These are phyloP conservation scores for Varanus komodoensis DNA, from an alignment of 2,113 vertebrate genomes.

Conservation along the genomic window DNA sequence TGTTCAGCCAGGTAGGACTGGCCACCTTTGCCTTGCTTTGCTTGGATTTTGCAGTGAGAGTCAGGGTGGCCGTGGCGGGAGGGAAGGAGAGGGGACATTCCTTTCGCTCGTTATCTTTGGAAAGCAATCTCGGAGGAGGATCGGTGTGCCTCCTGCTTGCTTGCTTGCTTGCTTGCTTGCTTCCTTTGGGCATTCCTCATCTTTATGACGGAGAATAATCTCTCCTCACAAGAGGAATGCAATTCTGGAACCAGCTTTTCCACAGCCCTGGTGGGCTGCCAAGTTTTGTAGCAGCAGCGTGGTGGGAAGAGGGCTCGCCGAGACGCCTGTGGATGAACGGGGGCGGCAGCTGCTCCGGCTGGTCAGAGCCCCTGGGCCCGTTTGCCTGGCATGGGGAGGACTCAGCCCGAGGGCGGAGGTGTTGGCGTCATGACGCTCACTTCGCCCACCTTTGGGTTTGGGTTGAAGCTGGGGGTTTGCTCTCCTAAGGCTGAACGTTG, in stretches of 20 bases:
- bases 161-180: neutral
- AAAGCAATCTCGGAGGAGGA: accelerated
- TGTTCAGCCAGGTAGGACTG: neutral
- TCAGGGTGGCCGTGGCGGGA: neutral
- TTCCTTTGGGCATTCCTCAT: slow-evolving; percentile 3
- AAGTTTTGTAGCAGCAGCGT: neutral
- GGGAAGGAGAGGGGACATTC: neutral
- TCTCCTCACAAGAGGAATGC: neutral
- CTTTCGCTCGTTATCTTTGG: neutral
- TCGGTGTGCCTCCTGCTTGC: neutral
- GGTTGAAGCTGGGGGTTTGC: neutral
- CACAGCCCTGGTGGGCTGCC: neutral
- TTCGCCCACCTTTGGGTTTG: neutral
- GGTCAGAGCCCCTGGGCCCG: neutral
- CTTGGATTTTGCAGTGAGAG: neutral
- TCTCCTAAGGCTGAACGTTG: neutral
- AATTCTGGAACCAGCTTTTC: neutral
- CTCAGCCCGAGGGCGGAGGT: neutral
- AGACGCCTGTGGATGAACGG: neutral
- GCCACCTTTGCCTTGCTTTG: neutral
- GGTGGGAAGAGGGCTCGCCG: neutral
- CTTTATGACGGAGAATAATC: slow-evolving; percentile 6
- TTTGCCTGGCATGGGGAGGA: neutral
- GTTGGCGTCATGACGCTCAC: no score
- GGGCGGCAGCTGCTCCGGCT: neutral